Percentiles rank a stretch among this genome's conserved stretches.
Conservation (phyloP, 2,113 vertebrate species). For the Apodemus sylvaticus region DNA sequence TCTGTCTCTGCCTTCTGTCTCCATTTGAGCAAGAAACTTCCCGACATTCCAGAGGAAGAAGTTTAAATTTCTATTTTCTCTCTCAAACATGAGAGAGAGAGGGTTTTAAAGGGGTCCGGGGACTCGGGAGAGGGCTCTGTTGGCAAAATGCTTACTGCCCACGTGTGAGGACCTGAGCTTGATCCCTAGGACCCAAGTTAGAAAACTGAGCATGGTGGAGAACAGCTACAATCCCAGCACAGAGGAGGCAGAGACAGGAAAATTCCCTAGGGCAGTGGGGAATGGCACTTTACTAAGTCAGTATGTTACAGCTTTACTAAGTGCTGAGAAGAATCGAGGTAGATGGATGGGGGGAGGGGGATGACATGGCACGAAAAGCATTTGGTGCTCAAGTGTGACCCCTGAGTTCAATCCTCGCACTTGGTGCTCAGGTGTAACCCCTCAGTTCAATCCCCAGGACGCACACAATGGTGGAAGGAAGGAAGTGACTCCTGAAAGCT, state of each 20-base stretch:
- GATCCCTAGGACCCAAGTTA: neutral
- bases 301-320: neutral
- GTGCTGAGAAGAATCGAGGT: neutral
- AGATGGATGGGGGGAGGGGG: too few species aligned
- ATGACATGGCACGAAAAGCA: neutral
- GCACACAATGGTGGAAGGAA: neutral
- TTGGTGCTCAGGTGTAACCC: too few species aligned
- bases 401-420: too few species aligned
- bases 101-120: neutral
- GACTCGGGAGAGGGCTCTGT: neutral
- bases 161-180: neutral
- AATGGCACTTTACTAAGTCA: neutral
- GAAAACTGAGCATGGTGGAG: neutral
- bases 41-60: slow-evolving; percentile 15
- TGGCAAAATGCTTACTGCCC: neutral
- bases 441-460: too few species aligned
- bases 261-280: neutral
- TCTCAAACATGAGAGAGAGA: too few species aligned
- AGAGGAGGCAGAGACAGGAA: neutral
- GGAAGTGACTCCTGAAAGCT: neutral
- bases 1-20: neutral
- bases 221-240: neutral
- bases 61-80: neutral
- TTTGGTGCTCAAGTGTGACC: neutral
- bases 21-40: neutral